These are phyloP conservation scores for Ceratina australensis DNA, from an alignment of 1,140 invertebrate genomes.

Conservation along the genomic window DNA sequence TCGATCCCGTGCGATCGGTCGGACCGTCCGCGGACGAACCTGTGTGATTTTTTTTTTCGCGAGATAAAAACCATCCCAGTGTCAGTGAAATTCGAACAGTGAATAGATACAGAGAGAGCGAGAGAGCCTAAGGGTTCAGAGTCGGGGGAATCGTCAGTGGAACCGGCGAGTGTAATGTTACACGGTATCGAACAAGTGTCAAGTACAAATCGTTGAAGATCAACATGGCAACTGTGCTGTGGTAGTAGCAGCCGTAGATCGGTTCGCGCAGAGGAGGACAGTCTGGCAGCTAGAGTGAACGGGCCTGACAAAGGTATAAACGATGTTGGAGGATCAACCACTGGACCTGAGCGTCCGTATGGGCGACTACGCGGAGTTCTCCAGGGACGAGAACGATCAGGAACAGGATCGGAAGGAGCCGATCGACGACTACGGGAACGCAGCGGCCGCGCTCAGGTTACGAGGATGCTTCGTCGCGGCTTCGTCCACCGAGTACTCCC, in stretches of 20 bases:
- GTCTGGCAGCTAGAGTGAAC: not conserved
- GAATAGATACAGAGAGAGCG: no score
- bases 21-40: no score
- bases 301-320: slow-evolving; percentile 22
- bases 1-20: not conserved
- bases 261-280: not conserved
- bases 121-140: not conserved
- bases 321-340: slow-evolving; percentile 77
- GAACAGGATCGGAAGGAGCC: slow-evolving; percentile 59
- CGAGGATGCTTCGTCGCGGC: slow-evolving; percentile 57
- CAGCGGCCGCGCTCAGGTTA: slow-evolving; percentile 62
- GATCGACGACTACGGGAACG: slow-evolving; percentile 67
- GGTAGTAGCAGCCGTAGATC: slow-evolving; percentile 29
- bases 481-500: slow-evolving; percentile 66
- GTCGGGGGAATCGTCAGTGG: not conserved
- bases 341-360: slow-evolving; percentile 76
- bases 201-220: slow-evolving; percentile 17
- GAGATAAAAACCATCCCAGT: not conserved
- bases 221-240: slow-evolving; percentile 52
- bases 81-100: slow-evolving; percentile 10
- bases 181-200: slow-evolving; percentile 18
- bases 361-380: slow-evolving; percentile 73
- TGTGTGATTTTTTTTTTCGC: no score
- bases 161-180: slow-evolving; percentile 27
- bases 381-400: slow-evolving; percentile 58